phyloP scores from a whole-genome alignment of 2,888 invertebrate genomes.

The Galeruca laticollis region DNA sequence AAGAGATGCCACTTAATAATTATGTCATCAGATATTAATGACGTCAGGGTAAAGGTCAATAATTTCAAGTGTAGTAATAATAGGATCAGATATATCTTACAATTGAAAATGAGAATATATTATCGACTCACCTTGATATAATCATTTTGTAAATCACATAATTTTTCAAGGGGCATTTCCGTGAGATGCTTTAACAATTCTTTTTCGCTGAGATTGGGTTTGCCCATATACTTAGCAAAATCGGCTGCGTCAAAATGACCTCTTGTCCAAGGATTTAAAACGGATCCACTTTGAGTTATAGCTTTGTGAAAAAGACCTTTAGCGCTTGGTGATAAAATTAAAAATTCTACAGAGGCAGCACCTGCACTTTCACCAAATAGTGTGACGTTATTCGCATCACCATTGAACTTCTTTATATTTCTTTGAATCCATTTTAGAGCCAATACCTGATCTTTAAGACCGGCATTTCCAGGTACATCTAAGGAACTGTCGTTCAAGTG shows the following conservation, averaged over 20 bases:
- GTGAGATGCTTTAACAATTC: slow-evolving; percentile 49
- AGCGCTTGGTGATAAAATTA: slow-evolving; percentile 34
- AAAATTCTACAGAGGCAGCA: slow-evolving; percentile 39
- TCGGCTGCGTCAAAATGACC: slow-evolving; percentile 42
- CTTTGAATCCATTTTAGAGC: slow-evolving; percentile 69
- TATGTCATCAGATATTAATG: no score
- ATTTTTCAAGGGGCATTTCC: slow-evolving; percentile 39
- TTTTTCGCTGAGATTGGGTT: slow-evolving; percentile 49
- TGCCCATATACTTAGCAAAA: slow-evolving; percentile 45
- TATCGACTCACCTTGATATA: slow-evolving; percentile 38
- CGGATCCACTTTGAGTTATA: slow-evolving; percentile 56
- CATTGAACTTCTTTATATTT: slow-evolving; percentile 62
- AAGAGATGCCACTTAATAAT: no score
- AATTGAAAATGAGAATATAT: background rate
- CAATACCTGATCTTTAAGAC: slow-evolving; percentile 69
- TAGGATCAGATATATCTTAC: background rate
- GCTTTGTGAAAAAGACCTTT: slow-evolving; percentile 52
- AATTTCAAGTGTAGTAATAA: no score
- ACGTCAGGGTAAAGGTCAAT: no score
- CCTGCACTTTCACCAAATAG: slow-evolving; percentile 46
- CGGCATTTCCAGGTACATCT: slow-evolving; percentile 69
- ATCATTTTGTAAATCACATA: slow-evolving; percentile 45
- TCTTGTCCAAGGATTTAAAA: slow-evolving; percentile 50
- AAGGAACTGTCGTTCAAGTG: slow-evolving; percentile 66
- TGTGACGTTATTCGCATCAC: slow-evolving; percentile 63